Percentiles rank a stretch among this genome's conserved stretches.
These are phyloP conservation scores for Nemopilema nomurai DNA, from an alignment of 30 jellyfish, hydroid and myxozoan species.

Conservation along the genomic window DNA sequence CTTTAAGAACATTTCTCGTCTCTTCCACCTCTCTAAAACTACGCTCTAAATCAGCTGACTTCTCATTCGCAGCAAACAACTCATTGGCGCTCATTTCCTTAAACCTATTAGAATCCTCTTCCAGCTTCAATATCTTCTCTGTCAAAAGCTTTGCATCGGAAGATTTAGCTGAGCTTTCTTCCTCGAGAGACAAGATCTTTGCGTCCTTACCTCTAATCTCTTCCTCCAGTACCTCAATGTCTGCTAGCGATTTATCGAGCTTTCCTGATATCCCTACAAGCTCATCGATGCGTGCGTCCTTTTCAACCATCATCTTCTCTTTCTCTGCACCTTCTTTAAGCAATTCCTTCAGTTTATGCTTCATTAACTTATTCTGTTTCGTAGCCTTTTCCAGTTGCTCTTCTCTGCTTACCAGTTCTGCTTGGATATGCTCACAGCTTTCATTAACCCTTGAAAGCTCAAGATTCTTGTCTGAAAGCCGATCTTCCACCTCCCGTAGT, in stretches of 20 bases:
- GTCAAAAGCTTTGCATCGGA: constrained; percentile 1
- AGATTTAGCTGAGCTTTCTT: constrained; percentile 3
- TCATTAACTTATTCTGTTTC: constrained; percentile 52
- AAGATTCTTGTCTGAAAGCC: constrained; percentile 30
- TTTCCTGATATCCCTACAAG: constrained; percentile 14
- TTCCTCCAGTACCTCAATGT: constrained; percentile 17
- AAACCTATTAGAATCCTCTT: constrained; percentile 2
- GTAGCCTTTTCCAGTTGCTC: constrained; percentile 42
- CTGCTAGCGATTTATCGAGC: constrained; percentile 17
- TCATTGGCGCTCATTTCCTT: constrained; percentile 35
- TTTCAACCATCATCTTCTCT: constrained; percentile 17
- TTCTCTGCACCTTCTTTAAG: constrained; percentile 37
- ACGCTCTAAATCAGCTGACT: constrained; percentile 28
- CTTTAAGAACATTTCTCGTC: background rate
- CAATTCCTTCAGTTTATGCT: constrained; percentile 37
- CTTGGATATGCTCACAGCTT: constrained; percentile 16
- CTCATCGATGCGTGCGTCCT: constrained; percentile 37
- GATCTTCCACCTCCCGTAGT: constrained; percentile 16
- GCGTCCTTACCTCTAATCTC: constrained; percentile 16
- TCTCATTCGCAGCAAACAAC: constrained; percentile 39
- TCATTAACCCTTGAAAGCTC: constrained; percentile 34
- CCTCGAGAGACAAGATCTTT: constrained; percentile 2
- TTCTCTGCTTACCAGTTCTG: constrained; percentile 34
- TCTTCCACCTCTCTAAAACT: constrained; percentile 24
- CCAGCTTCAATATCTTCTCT: constrained; percentile 20